Conservation (phyloP, 2,888 invertebrate genomes). For the Galeopsomyia nigrocyanea region DNA sequence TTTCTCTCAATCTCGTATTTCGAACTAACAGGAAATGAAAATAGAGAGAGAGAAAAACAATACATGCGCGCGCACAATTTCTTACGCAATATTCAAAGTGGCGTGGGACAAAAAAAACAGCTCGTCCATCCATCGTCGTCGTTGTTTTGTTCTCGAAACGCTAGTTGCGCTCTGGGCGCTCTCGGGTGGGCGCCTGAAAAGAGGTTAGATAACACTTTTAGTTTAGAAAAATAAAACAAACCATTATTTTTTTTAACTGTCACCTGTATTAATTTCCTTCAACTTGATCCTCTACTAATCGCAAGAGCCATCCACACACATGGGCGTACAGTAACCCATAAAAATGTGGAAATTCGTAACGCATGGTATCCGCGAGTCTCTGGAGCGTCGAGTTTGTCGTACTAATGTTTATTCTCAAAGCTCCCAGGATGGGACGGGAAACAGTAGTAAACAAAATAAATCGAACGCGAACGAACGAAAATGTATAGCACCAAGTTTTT, state of each 20-base stretch:
- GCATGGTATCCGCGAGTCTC: constrained; percentile 61
- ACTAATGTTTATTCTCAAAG: constrained; percentile 62
- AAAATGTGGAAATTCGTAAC: constrained; percentile 64
- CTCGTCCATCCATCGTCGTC: neutral
- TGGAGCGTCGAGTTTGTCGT: constrained; percentile 61
- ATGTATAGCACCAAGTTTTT: constrained; percentile 52
- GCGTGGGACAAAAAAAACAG: neutral
- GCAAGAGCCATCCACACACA: too few relatives aligned
- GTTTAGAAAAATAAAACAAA: constrained; percentile 6
- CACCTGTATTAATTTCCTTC: neutral
- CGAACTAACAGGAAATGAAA: too few relatives aligned
- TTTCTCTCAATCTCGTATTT: too few relatives aligned
- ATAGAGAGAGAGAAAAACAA: too few relatives aligned
- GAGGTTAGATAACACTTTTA: constrained; percentile 7
- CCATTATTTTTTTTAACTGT: neutral
- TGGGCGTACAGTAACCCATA: neutral
- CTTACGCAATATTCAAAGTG: too few relatives aligned
- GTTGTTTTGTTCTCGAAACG: constrained; percentile 14
- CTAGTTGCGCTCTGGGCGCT: too few relatives aligned
- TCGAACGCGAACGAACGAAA: constrained; percentile 35
- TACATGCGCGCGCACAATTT: too few relatives aligned
- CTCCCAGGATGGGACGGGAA: constrained; percentile 52
- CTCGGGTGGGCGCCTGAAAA: neutral
- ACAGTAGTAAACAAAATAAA: constrained; percentile 34
- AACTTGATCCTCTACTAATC: too few relatives aligned